phyloP scores from a whole-genome alignment of 2,113 vertebrate species.

The Anser cygnoides region DNA sequence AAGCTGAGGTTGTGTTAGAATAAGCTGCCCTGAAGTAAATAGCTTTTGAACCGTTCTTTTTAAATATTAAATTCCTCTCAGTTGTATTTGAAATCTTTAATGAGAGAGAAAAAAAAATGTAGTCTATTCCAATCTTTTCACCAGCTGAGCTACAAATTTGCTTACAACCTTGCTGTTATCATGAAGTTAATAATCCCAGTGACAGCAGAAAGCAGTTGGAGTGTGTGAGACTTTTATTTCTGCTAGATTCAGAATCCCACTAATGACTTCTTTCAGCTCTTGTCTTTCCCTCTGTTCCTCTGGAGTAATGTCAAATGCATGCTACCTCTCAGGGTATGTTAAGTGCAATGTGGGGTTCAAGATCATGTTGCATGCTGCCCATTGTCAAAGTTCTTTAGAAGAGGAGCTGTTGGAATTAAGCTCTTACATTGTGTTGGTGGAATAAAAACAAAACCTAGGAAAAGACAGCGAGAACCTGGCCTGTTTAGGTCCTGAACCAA shows the following conservation, averaged over 20 bases:
- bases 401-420: background rate
- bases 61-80: constrained; percentile 47
- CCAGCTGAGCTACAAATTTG: constrained; percentile 32
- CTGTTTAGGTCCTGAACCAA: fast-evolving
- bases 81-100: constrained; percentile 34
- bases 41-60: constrained; percentile 30
- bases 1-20: background rate
- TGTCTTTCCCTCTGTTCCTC: background rate
- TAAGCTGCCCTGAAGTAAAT: constrained; percentile 21
- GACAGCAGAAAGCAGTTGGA: constrained; percentile 17
- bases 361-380: background rate
- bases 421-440: background rate
- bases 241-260: background rate
- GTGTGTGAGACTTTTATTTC: background rate
- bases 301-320: background rate
- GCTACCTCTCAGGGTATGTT: background rate
- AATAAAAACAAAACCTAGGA: background rate
- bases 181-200: constrained; percentile 8
- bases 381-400: background rate
- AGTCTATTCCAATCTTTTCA: background rate
- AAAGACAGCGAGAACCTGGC: background rate
- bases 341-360: background rate
- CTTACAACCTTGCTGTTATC: constrained; percentile 23
- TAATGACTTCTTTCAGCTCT: background rate
- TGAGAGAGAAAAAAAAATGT: background rate